Evolutionary conservation across 1,140 invertebrate genomes (phyloP), one percentile per base, ranked within the genome.

Genomic region (Papilio polyxenes): DNA sequence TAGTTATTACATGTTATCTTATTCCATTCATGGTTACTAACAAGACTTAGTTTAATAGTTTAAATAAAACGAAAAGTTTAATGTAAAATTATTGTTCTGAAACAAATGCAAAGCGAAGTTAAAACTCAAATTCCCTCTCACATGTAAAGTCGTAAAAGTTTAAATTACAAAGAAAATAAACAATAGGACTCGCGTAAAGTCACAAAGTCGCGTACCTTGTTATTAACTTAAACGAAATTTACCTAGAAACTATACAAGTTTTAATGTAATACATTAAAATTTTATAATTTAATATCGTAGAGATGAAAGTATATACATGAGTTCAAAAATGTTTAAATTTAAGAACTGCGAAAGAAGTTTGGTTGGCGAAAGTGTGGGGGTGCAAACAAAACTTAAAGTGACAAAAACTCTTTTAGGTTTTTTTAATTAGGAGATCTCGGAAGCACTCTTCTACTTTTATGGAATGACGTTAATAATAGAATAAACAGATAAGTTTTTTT

Each of bases 101-200:
- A 80, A 80, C 62, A 80, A 69, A 80, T 62, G 62, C 65, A 72
- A 72, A 72, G 62, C 44, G 44, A 80, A 48, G 44, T 13, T 80
- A 37, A 80, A 80, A 80, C 78, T 69, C 69, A 69, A 80, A 80
- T 80, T 48, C 78, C 31, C 53, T 80, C 78, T 80, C 78, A 80
- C 44, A 80, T 80, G 44, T 69, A 69, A 15, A 80, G 59, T 69
- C 20, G 78, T 69, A 48, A 80, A 80, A 80, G 78, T 80, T 80
- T 80, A 80, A 80, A 80, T 80, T 80, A 80, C 62, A 51, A 80
- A 80, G 78, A 80, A 80, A 80, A 80, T 80, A 80, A 80, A 80
- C 78, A 80, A 20, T 72, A 80, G 40, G 78, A 80, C 59, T 80
- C 62, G 77, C 78, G 31, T 80, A 69, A 59, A 80, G 20, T 80